These are phyloP conservation scores for Capitulum mitella DNA, from an alignment of 2,888 invertebrate species.

Conservation along the genomic window DNA sequence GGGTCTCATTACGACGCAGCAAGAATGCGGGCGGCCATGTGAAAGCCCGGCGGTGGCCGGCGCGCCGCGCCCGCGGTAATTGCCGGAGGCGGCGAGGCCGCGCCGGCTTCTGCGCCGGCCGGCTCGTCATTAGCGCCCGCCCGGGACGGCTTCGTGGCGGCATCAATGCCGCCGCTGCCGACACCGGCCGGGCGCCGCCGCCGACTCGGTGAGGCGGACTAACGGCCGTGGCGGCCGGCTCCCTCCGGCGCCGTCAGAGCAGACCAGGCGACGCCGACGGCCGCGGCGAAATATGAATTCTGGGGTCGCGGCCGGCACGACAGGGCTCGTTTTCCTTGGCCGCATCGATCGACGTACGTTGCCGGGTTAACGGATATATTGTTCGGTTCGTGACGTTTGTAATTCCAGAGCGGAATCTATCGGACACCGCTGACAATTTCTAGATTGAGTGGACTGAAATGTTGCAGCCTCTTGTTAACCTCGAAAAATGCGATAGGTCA, in stretches of 20 bases:
- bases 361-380: background rate
- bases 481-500: background rate
- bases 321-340: background rate
- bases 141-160: too few species aligned
- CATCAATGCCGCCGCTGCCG: too few species aligned
- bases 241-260: background rate
- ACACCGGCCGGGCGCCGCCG: too few species aligned
- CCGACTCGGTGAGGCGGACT: too few species aligned
- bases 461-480: background rate
- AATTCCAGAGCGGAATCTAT: background rate
- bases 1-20: too few species aligned
- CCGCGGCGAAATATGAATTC: background rate
- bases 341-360: background rate
- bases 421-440: background rate
- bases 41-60: too few species aligned
- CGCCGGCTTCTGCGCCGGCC: too few species aligned
- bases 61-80: too few species aligned
- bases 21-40: too few species aligned
- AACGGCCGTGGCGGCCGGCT: too few species aligned
- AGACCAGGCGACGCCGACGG: background rate
- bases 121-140: too few species aligned
- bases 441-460: background rate
- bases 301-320: background rate
- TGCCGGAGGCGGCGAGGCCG: too few species aligned
- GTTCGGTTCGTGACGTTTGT: background rate